phyloP scores from a whole-genome alignment of 2,113 vertebrate species.

The Cavia aperea region DNA sequence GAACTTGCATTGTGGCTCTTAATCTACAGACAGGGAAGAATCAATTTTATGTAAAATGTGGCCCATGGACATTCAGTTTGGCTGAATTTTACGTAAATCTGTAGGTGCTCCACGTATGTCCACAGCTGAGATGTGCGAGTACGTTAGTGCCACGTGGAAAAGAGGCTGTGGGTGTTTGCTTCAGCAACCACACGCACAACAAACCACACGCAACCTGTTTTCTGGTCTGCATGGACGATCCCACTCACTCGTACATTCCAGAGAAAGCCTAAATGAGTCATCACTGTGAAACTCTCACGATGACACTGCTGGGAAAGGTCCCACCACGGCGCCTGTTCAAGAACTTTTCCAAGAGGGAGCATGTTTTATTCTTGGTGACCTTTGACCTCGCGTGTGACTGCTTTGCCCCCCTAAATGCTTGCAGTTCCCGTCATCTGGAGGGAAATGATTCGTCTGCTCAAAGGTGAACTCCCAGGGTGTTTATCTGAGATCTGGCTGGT shows the following conservation, averaged over 20 bases:
- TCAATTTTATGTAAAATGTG: not conserved
- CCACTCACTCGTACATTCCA: not conserved
- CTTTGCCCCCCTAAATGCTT: not conserved
- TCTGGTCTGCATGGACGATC: not conserved
- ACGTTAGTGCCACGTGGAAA: not conserved
- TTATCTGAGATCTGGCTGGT: not conserved
- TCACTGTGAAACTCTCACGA: not conserved
- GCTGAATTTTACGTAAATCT: not conserved
- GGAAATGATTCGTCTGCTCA: constrained; percentile 2
- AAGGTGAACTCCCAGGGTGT: not conserved
- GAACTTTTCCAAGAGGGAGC: not conserved
- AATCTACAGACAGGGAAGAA: not conserved
- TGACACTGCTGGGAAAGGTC: not conserved
- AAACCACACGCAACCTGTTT: not conserved
- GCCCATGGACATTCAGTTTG: not conserved
- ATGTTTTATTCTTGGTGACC: not conserved
- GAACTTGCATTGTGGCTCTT: not conserved
- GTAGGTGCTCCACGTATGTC: not conserved
- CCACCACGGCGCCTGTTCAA: not conserved
- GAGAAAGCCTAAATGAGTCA: not conserved
- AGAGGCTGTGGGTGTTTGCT: not conserved
- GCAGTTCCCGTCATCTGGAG: not conserved
- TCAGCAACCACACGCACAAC: not conserved
- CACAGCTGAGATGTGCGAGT: not conserved
- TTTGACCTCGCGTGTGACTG: not conserved